Conservation (phyloP, 2,797 vertebrate genomes). For the Poecile montanus region DNA sequence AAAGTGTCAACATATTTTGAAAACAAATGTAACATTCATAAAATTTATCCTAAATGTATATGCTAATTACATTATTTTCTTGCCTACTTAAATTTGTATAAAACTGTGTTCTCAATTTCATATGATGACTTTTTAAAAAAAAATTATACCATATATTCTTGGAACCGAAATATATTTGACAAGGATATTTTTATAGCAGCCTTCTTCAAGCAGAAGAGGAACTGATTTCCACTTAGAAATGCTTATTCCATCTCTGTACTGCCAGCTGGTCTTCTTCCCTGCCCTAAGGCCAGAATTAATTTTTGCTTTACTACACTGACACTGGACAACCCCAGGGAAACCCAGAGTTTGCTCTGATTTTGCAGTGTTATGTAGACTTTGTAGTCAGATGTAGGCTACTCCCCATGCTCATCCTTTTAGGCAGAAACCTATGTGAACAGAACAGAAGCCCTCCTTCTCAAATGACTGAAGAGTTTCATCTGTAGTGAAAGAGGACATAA, state of each 20-base stretch:
- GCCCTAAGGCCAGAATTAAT: background rate
- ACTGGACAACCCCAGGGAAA: background rate
- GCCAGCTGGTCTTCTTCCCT: background rate
- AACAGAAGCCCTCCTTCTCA: background rate
- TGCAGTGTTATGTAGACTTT: background rate
- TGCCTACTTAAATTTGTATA: background rate
- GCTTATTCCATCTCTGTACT: background rate
- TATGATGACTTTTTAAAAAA: background rate
- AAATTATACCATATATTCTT: background rate
- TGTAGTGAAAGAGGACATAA: background rate
- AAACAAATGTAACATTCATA: background rate
- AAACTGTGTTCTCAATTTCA: background rate
- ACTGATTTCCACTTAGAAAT: slow-evolving; percentile 1
- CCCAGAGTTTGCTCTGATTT: background rate
- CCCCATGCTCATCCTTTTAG: background rate
- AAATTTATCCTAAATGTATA: background rate
- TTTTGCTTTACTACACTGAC: background rate
- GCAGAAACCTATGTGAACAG: background rate
- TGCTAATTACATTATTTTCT: background rate
- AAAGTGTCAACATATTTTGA: background rate
- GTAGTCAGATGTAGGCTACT: background rate
- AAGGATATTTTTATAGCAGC: background rate
- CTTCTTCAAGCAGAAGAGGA: slow-evolving; percentile 7
- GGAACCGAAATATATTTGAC: background rate
- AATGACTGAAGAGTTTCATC: background rate